phyloP scores from a whole-genome alignment of 1,140 invertebrate species.

The Drosophila nasuta region DNA sequence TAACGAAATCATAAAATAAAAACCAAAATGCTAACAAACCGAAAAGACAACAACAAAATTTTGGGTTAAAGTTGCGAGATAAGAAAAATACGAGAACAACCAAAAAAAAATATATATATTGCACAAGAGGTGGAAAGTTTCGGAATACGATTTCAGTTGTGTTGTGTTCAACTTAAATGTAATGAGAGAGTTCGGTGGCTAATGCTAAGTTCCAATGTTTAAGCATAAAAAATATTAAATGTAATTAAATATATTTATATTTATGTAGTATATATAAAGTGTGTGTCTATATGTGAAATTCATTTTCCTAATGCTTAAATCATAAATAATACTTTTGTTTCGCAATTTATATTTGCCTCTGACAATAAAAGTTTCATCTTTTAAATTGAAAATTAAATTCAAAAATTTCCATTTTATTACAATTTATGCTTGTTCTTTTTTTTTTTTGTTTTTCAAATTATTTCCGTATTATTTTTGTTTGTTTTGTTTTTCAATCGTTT shows the following conservation, averaged over 20 bases:
- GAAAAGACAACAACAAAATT: slow-evolving; percentile 40
- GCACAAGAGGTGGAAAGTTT: slow-evolving; percentile 52
- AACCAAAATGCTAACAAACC: slow-evolving; percentile 65
- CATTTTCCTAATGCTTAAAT: slow-evolving; percentile 74
- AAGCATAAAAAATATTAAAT: slow-evolving; percentile 10
- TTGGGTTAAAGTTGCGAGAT: slow-evolving; percentile 32
- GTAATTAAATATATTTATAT: slow-evolving; percentile 20
- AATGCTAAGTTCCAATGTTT: slow-evolving; percentile 18
- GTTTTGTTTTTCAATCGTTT: slow-evolving; percentile 21
- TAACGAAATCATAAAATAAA: slow-evolving; percentile 81
- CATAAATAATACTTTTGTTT: slow-evolving; percentile 74
- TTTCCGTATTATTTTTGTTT: not conserved
- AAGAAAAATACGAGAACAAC: slow-evolving; percentile 33
- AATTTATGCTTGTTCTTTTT: slow-evolving; percentile 45
- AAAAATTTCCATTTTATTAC: slow-evolving; percentile 63
- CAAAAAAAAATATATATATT: slow-evolving; percentile 40
- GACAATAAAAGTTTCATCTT: slow-evolving; percentile 48
- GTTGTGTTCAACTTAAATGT: slow-evolving; percentile 31
- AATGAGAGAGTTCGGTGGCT: slow-evolving; percentile 34
- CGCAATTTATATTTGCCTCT: slow-evolving; percentile 48
- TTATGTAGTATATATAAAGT: slow-evolving; percentile 27
- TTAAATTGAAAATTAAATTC: slow-evolving; percentile 58
- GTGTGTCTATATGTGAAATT: slow-evolving; percentile 57
- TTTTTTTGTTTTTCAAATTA: slow-evolving; percentile 18
- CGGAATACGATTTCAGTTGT: slow-evolving; percentile 26